Base-by-base conservation (phyloP, 2,113 vertebrate species). In the Lycaon pictus region DNA sequence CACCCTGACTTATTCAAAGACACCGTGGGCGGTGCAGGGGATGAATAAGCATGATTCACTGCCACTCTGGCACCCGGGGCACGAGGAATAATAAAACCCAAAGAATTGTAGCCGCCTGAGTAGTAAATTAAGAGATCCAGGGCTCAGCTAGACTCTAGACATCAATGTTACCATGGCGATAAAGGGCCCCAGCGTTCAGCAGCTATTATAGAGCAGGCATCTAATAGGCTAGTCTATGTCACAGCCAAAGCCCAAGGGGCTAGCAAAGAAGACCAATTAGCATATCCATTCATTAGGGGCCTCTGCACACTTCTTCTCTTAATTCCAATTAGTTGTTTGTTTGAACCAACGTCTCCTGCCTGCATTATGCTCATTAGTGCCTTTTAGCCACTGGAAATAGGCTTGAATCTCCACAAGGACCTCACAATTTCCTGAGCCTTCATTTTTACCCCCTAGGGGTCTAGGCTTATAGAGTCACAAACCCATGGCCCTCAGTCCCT, bases 31-130 rank as follows among this genome's bases (percentile, higher is more conserved):
- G 87, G 97, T 95, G 69, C 95, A 96, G 96, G 96, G 95, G 97
- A 98, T 98, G 98, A 98, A 98, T 98, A 98, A 98, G 97, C 97
- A 97, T 98, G 98, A 98, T 97, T 98, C 98, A 98, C 96, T 97
- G 96, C 97, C 95, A 96, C 97, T 97, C 96, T 95, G 97, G 97
- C 95, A 98, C 96, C 96, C 58, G 3, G 97, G 97, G 97, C 97
- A 98, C 0, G 15, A 97, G 97, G 97, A 98, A 98, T 97, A 98
- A 98, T 98, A 98, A 98, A 97, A 96, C 92, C 90, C 90, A 96
- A 98, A 97, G 97, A 98, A 98, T 97, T 97, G 95, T 98, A 97
- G 92, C 96, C 0, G 32, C 96, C 94, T 97, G 97, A 97, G 96
- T 98, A 97, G 98, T 98, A 98, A 98, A 98, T 98, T 98, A 98